A percentile compares a stretch with the other conserved stretches of the same genome.
These are phyloP conservation scores for Ochropacha duplaris DNA, from an alignment of 2,888 invertebrate genomes.

Conservation along the genomic window DNA sequence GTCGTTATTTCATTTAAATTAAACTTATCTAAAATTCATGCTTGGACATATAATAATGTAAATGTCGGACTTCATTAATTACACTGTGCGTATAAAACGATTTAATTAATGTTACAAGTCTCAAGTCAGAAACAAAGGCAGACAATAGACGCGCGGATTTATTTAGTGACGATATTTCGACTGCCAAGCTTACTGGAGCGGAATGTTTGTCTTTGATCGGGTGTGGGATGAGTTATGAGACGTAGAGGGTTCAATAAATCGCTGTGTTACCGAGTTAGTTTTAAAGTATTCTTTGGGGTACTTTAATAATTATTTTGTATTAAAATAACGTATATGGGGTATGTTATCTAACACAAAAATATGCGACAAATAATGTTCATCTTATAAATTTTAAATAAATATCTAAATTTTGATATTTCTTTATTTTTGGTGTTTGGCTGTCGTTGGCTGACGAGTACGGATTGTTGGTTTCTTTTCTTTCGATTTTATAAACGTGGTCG, in stretches of 20 bases:
- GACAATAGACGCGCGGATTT: conserved; percentile 31
- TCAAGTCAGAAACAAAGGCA: conserved; percentile 2
- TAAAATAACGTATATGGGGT: too few species aligned
- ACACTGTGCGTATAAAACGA: conserved; percentile 18
- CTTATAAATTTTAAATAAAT: too few species aligned
- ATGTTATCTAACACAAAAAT: too few species aligned
- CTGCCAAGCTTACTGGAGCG: conserved; percentile 40
- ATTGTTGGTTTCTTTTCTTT: too few species aligned
- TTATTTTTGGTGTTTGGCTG: too few species aligned
- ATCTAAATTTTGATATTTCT: too few species aligned
- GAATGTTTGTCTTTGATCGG: conserved; percentile 28
- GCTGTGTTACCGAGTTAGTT: background rate
- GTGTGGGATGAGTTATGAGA: conserved; percentile 4
- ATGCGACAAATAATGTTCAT: too few species aligned
- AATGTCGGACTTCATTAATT: conserved; percentile 9
- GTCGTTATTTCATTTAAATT: background rate
- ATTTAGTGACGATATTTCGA: conserved; percentile 42
- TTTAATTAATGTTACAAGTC: conserved; percentile 9
- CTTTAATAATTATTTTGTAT: too few species aligned
- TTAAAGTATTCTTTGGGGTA: too few species aligned
- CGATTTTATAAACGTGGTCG: too few species aligned
- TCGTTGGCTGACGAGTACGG: too few species aligned
- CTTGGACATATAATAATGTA: background rate
- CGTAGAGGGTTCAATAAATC: conserved; percentile 8
- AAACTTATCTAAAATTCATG: too few species aligned